Percentiles rank a stretch among this genome's conserved stretches.
Evolutionary conservation across 2,888 invertebrate species (phyloP).

Genomic region (Orthosia gothica): DNA sequence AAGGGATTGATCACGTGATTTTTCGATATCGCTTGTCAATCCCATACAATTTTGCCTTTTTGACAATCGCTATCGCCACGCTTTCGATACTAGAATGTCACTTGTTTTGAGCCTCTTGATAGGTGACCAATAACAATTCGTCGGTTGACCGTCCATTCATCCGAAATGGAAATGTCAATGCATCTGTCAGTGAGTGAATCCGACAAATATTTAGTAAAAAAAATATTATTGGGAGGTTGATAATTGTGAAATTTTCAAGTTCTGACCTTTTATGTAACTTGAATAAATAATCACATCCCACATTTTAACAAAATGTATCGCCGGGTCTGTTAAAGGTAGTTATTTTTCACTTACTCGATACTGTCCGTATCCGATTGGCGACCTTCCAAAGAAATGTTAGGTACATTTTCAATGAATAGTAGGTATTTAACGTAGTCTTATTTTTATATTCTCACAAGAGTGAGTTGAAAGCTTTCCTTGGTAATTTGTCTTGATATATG

Average conservation of each 20-base stretch:
- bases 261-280: neutral
- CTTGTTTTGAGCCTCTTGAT: too few relatives aligned
- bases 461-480: constrained; percentile 21
- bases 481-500: neutral
- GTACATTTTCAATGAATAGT: constrained; percentile 59
- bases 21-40: too few relatives aligned
- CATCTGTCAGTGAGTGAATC: too few relatives aligned
- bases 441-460: constrained; percentile 35
- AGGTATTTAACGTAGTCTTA: constrained; percentile 46
- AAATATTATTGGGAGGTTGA: too few relatives aligned
- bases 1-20: too few relatives aligned
- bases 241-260: neutral
- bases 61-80: too few relatives aligned
- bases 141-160: too few relatives aligned
- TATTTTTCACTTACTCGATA: constrained; percentile 63
- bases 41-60: too few relatives aligned
- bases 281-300: constrained; percentile 15
- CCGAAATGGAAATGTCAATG: too few relatives aligned
- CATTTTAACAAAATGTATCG: constrained; percentile 41
- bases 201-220: too few relatives aligned
- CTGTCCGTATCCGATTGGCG: constrained; percentile 63
- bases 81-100: too few relatives aligned
- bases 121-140: too few relatives aligned
- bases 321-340: constrained; percentile 41
- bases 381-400: constrained; percentile 55